Evolutionary conservation across 2,113 vertebrate genomes (phyloP), one percentile per base, ranked within the genome.

Genomic region (Vulpes ferrilata): DNA sequence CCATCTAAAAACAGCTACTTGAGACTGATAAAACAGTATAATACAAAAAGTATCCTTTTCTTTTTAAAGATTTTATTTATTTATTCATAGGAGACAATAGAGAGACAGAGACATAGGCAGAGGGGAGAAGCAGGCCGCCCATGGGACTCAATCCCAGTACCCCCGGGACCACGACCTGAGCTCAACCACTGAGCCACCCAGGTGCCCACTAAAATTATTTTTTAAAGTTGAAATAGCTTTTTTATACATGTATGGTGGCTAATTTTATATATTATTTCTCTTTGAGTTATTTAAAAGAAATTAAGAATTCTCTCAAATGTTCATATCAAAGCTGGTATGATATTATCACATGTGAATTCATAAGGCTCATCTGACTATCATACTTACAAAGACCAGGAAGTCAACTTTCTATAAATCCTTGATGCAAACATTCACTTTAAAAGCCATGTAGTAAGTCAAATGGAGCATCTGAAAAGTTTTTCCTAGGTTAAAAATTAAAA

Each of bases 231-330:
- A 88, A 69, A 82, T 15, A 83, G n/a, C 32, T n/a, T 88, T 69
- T 93, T 57, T 65, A 92, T 62, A 71, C 3, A 93, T 51, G 12
- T 65, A 20, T 1, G 9, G 22, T 32, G 19, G 25, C 79, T 89
- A 74, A 55, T 69, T 82, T 86, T 55, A 90, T 11, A 55, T 7
- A 81, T 38, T 48, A 64, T 83, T 60, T 88, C 81, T 65, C 74
- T 32, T 65, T 48, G 23, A 38, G 48, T 57, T 88, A 76, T 92
- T 96, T 20, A 88, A 60, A 92, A 74, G 82, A 86, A 67, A 55
- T 73, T 78, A 92, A 48, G 27, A 9, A 76, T 85, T 74, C 15
- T 82, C 8, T 76, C 65, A 74, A 74, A 81, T 35, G 17, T 22
- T 53, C 73, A 89, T 25, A 89, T 86, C 62, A 89, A 79, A 93